Conservation (phyloP, 2,797 vertebrate genomes). For the Poliocrania exsul region DNA sequence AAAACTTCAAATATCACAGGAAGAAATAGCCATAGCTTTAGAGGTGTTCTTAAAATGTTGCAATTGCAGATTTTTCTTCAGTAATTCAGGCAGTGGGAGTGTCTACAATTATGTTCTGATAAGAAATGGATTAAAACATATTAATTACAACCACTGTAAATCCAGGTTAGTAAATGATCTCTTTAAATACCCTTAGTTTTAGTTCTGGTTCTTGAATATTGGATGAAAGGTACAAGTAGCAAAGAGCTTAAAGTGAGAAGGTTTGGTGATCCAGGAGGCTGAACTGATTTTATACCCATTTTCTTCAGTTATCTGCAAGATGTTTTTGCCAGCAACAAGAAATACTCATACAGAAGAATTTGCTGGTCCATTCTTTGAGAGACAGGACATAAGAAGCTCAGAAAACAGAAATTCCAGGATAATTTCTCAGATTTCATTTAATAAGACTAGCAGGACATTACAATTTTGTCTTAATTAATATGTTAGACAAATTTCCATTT, state of each 20-base stretch:
- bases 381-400: not conserved
- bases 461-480: not conserved
- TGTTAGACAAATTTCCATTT: not conserved
- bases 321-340: conserved; percentile 6
- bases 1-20: not conserved
- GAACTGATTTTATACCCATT: not conserved
- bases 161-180: not conserved
- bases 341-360: not conserved
- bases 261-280: not conserved
- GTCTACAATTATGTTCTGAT: not conserved
- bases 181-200: not conserved
- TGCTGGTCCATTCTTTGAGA: not conserved
- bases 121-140: not conserved
- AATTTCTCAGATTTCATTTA: not conserved
- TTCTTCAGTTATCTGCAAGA: not conserved
- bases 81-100: not conserved
- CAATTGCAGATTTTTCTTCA: not conserved
- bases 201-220: not conserved
- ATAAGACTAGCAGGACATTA: not conserved
- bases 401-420: not conserved
- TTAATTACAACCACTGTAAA: not conserved
- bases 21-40: not conserved
- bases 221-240: not conserved
- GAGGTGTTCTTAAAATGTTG: not conserved
- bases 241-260: not conserved